These are phyloP conservation scores for Coenonympha glycerion DNA, from an alignment of 2,888 invertebrate genomes.

Conservation along the genomic window DNA sequence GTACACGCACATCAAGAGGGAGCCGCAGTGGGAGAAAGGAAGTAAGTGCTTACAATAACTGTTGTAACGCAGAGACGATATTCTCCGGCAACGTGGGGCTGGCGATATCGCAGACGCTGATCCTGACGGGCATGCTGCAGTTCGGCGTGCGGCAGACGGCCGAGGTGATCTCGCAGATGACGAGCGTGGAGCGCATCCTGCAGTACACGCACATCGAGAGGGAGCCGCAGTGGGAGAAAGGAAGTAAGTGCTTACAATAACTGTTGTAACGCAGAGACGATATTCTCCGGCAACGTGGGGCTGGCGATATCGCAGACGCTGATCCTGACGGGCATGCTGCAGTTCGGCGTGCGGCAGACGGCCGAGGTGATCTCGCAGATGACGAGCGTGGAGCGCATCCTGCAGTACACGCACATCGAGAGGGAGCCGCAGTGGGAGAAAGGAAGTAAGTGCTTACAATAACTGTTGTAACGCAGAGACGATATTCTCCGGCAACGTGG, in stretches of 20 bases:
- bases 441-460: conserved; percentile 53
- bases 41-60: no score
- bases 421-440: conserved; percentile 74
- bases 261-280: no score
- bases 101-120: conserved; percentile 81
- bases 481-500: no score
- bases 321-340: conserved; percentile 82
- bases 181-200: conserved; percentile 82
- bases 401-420: conserved; percentile 82
- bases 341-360: conserved; percentile 80
- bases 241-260: no score
- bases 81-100: conserved; percentile 84
- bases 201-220: conserved; percentile 82
- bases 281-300: conserved; percentile 83
- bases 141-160: conserved; percentile 82
- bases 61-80: no score
- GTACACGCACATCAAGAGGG: conserved; percentile 82
- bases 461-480: no score
- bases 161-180: conserved; percentile 82
- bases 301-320: conserved; percentile 81
- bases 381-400: conserved; percentile 83
- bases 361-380: conserved; percentile 82
- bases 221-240: conserved; percentile 72
- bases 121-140: conserved; percentile 82
- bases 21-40: conserved; percentile 70